phyloP scores from a whole-genome alignment of 2,888 invertebrate genomes.

The Zygaena filipendulae region DNA sequence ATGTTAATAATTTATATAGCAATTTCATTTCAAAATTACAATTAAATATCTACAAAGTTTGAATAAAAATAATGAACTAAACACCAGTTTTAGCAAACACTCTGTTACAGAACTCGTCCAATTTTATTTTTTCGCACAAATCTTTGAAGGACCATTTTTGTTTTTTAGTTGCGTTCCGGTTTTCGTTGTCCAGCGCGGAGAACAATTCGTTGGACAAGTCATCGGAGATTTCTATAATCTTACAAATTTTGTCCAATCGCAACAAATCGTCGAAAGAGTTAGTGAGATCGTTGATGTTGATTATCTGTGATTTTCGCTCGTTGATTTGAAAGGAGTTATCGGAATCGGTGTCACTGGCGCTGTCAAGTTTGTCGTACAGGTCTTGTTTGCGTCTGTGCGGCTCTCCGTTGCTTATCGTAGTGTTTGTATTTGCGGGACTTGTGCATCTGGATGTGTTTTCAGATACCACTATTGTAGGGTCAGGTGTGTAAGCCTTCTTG shows the following conservation, averaged over 20 bases:
- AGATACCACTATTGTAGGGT: slow-evolving; percentile 2
- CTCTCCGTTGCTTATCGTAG: slow-evolving; percentile 21
- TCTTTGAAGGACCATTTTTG: slow-evolving; percentile 54
- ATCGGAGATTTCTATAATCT: slow-evolving; percentile 59
- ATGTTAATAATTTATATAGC: too few relatives aligned
- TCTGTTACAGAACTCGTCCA: slow-evolving; percentile 53
- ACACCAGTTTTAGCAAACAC: slow-evolving; percentile 35
- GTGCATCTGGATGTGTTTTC: slow-evolving; percentile 19
- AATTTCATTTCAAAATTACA: too few relatives aligned
- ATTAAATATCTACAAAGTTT: too few relatives aligned
- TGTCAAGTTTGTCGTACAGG: slow-evolving; percentile 53
- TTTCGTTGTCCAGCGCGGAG: slow-evolving; percentile 26
- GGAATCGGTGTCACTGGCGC: slow-evolving; percentile 41
- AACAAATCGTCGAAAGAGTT: slow-evolving; percentile 47
- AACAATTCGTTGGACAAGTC: slow-evolving; percentile 50
- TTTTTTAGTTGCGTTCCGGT: slow-evolving; percentile 14
- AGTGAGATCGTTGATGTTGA: slow-evolving; percentile 42
- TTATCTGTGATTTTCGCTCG: slow-evolving; percentile 43
- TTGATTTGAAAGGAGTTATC: slow-evolving; percentile 42
- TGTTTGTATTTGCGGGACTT: slow-evolving; percentile 20
- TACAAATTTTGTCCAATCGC: slow-evolving; percentile 50
- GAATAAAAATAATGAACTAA: too few relatives aligned
- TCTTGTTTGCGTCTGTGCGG: slow-evolving; percentile 27
- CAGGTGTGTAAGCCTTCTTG: slow-evolving; percentile 3
- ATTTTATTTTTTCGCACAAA: slow-evolving; percentile 45